These are phyloP conservation scores for Vollenhovia emeryi DNA, from an alignment of 1,140 invertebrate genomes.

Conservation along the genomic window DNA sequence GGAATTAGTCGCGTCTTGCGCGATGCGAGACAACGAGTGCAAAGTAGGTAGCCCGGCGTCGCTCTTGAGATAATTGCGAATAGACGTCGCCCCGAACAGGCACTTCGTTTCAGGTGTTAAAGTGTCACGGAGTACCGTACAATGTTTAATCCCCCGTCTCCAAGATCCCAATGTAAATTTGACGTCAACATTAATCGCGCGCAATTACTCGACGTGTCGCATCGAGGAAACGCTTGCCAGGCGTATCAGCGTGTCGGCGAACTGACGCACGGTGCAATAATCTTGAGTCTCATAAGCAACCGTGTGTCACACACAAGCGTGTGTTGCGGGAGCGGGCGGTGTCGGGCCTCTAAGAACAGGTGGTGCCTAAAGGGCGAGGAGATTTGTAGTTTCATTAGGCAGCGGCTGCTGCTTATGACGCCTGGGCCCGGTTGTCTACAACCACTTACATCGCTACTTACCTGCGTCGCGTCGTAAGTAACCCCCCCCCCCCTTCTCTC, in stretches of 20 bases:
- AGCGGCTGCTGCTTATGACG: conserved; percentile 85
- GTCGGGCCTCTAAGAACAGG: conserved; percentile 81
- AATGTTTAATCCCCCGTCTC: conserved; percentile 22
- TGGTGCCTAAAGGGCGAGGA: conserved; percentile 83
- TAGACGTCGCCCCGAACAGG: neutral
- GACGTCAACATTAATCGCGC: conserved; percentile 49
- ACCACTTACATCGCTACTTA: conserved; percentile 85
- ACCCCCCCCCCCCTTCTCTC: too few species aligned
- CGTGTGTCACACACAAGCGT: conserved; percentile 77
- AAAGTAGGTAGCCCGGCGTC: neutral
- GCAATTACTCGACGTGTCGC: conserved; percentile 41
- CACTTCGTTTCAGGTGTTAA: neutral
- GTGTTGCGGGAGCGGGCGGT: conserved; percentile 73
- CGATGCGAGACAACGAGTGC: neutral
- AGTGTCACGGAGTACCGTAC: neutral
- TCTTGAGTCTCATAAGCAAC: conserved; percentile 79
- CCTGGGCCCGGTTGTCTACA: conserved; percentile 83
- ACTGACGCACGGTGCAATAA: conserved; percentile 73
- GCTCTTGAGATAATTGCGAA: neutral
- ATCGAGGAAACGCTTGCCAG: conserved; percentile 32
- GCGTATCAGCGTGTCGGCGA: conserved; percentile 25
- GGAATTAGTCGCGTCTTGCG: neutral
- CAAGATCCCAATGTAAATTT: conserved; percentile 33
- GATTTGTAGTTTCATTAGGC: conserved; percentile 86
- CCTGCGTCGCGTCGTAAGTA: conserved; percentile 76